Percentiles rank a stretch among this genome's conserved stretches.
These are phyloP conservation scores for Brachionichthys hirsutus DNA, from an alignment of 2,113 vertebrate species.

Conservation along the genomic window DNA sequence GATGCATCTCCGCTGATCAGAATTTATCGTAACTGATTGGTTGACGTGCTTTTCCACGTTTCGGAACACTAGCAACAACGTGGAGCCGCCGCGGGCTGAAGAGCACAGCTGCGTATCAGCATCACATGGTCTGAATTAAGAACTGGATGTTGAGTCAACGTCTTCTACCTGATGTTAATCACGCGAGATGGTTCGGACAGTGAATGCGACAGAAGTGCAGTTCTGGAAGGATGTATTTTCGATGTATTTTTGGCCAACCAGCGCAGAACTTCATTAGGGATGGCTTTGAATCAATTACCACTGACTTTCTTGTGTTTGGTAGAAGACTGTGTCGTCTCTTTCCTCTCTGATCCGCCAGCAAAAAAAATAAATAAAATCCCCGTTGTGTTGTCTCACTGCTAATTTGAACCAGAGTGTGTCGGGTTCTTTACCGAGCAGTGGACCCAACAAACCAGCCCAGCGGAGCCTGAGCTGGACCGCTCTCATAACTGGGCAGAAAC, in stretches of 20 bases:
- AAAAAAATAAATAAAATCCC: too few species aligned
- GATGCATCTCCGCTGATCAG: neutral
- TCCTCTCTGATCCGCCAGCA: constrained; percentile 47
- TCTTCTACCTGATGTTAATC: constrained; percentile 28
- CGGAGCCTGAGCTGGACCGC: constrained; percentile 39
- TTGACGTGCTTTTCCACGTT: too few species aligned
- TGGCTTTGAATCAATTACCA: constrained; percentile 68
- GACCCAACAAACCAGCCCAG: constrained; percentile 38
- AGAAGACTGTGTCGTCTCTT: constrained; percentile 62
- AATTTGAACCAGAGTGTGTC: constrained; percentile 79
- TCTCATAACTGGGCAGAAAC: constrained; percentile 58
- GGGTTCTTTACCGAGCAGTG: constrained; percentile 64
- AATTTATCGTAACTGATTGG: neutral
- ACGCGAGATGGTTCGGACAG: constrained; percentile 40
- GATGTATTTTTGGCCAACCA: constrained; percentile 64
- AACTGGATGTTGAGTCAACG: constrained; percentile 26
- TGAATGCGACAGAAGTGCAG: constrained; percentile 49
- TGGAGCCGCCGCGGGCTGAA: too few species aligned
- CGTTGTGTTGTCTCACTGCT: constrained; percentile 71
- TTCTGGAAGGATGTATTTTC: constrained; percentile 56
- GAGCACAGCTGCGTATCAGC: too few species aligned
- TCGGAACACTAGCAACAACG: too few species aligned
- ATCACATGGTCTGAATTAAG: constrained; percentile 20
- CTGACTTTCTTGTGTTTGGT: constrained; percentile 73
- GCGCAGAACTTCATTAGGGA: constrained; percentile 68